A percentile compares a stretch with the other conserved stretches of the same genome.
Conservation (phyloP, 2,113 vertebrate species). For the Xiphias gladius region DNA sequence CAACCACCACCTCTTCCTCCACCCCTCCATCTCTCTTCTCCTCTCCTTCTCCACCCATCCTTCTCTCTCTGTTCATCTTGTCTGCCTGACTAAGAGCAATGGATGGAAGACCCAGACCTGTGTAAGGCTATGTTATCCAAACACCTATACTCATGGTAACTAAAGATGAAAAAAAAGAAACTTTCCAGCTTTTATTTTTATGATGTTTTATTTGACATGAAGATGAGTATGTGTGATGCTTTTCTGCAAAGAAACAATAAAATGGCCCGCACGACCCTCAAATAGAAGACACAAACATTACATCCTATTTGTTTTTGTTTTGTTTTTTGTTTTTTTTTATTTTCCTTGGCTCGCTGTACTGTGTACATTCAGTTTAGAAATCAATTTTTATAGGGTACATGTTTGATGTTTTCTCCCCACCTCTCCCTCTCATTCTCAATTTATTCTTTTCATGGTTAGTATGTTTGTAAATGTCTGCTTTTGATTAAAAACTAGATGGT, state of each 20-base stretch:
- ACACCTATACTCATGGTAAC: constrained; percentile 94
- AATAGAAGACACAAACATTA: constrained; percentile 64
- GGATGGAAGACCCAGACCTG: constrained; percentile 90
- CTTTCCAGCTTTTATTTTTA: constrained; percentile 91
- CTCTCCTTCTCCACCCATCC: constrained; percentile 73
- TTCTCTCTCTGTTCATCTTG: constrained; percentile 87
- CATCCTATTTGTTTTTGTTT: constrained; percentile 32
- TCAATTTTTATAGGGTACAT: constrained; percentile 94
- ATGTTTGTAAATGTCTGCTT: constrained; percentile 98
- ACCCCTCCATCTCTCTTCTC: constrained; percentile 63
- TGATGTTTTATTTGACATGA: constrained; percentile 95
- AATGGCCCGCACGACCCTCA: constrained; percentile 57
- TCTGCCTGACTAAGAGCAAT: constrained; percentile 78
- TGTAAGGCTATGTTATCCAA: constrained; percentile 92
- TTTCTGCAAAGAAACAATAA: constrained; percentile 79
- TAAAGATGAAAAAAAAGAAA: constrained; percentile 80
- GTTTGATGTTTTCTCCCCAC: constrained; percentile 63
- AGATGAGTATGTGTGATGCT: constrained; percentile 87
- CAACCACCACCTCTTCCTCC: constrained; percentile 64
- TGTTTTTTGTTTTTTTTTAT: constrained; percentile 26
- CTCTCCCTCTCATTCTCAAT: constrained; percentile 53
- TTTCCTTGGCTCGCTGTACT: constrained; percentile 89
- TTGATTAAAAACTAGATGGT: constrained; percentile 95
- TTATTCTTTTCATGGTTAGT: constrained; percentile 87
- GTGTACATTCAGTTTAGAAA: constrained; percentile 92